Base-by-base conservation (phyloP, 2,113 vertebrate genomes). In the Pipa parva region DNA sequence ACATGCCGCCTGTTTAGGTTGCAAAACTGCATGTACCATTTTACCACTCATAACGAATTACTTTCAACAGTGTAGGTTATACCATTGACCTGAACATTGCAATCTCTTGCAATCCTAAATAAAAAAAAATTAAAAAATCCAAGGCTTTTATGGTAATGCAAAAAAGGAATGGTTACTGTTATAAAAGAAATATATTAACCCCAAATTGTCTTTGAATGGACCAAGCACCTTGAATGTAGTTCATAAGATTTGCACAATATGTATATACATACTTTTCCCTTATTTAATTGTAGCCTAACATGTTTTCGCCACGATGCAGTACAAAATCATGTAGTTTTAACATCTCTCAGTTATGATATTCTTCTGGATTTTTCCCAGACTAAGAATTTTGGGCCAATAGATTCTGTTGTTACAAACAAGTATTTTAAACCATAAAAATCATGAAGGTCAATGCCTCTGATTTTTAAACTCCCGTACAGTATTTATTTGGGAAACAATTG, bases 41-140 rank as follows among this genome's bases (percentile, higher is more conserved):
- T 65, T 57, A 28, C 52, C 27, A 51, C 20, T 31, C 36, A 26
- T 22, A 83, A n/a, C 15, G 6, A 63, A 25, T 76, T 83, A 76
- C 84, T 82, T 86, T 83, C 83, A 84, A 83, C 80, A 83, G 79
- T 78, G 81, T 78, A 75, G 73, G 79, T 80, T 77, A 71, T 66
- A 72, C 71, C 72, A 63, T 66, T 77, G 80, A 77, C 80, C 83
- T 84, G 79, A 76, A 83, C 79, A n/a, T 76, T 84, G 69, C 79
- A 79, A 76, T 81, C 77, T 78, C 83, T 80, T 81, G 79, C 69
- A 72, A 75, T 66, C 66, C 75, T 76, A 77, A 79, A 76, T 75
- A 59, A 74, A 59, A 75, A 76, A 78, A 78, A 77, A 79, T 76
- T 75, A 59, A 74, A 59, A 75, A 76, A 78, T 77, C 77, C 74